Evolutionary conservation across 2,113 vertebrate genomes (phyloP).

Genomic region (Globicephala melas): DNA sequence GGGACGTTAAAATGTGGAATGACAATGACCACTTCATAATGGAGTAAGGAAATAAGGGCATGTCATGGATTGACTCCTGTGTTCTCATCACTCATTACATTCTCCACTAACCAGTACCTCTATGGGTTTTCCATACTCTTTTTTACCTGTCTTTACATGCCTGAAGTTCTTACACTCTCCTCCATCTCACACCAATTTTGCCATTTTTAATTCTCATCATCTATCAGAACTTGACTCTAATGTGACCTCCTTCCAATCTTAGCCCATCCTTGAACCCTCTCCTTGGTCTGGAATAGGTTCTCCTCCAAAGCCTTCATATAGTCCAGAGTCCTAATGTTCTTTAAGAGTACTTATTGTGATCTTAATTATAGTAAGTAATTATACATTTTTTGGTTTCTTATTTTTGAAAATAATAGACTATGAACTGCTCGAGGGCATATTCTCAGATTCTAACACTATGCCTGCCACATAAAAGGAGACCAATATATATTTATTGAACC

Average conservation of each 20-base stretch:
- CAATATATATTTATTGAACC: neutral
- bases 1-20: neutral
- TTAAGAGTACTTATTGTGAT: neutral
- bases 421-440: neutral
- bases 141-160: neutral
- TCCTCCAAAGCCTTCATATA: neutral
- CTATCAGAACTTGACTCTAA: neutral
- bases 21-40: neutral
- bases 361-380: neutral
- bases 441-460: neutral
- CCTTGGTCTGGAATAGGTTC: neutral
- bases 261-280: neutral
- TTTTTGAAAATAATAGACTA: neutral
- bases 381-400: slow-evolving; percentile 7
- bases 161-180: neutral
- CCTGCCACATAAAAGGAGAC: neutral
- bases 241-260: neutral
- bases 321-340: neutral
- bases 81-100: neutral
- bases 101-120: neutral
- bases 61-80: neutral
- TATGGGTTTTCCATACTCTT: neutral
- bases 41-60: neutral
- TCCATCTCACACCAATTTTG: neutral
- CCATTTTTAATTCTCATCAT: neutral